Evolutionary conservation across 1,140 invertebrate species (phyloP).

Genomic region (Sinella curviseta): DNA sequence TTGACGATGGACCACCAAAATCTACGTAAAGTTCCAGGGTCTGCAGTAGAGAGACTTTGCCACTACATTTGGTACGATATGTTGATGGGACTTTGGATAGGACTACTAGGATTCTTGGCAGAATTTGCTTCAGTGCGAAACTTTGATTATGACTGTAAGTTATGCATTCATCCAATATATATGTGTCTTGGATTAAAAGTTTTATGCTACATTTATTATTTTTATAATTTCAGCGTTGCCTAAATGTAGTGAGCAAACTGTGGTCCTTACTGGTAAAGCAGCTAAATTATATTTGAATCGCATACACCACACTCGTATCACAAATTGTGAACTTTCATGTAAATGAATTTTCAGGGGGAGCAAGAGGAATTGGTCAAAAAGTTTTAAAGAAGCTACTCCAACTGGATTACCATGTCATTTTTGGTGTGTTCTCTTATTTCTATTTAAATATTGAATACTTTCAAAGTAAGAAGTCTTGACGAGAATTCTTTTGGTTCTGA

Average conservation of each 20-base stretch:
- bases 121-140: background rate
- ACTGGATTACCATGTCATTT: conserved; percentile 78
- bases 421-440: conserved; percentile 63
- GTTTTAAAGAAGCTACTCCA: conserved; percentile 75
- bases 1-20: too few relatives aligned
- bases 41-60: background rate
- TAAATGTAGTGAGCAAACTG: background rate
- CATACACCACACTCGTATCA: background rate
- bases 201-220: too few relatives aligned
- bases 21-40: background rate
- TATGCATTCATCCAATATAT: background rate
- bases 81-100: background rate
- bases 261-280: background rate
- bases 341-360: conserved; percentile 70
- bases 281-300: background rate
- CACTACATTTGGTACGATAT: background rate
- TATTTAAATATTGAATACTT: background rate
- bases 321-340: background rate
- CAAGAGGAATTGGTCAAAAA: conserved; percentile 77
- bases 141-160: background rate
- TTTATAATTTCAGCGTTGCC: background rate
- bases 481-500: too few relatives aligned
- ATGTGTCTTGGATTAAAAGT: too few relatives aligned
- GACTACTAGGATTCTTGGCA: background rate
- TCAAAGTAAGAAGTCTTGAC: too few relatives aligned